Base-by-base conservation (phyloP, 2,888 invertebrate species). In the Archips xylosteana region DNA sequence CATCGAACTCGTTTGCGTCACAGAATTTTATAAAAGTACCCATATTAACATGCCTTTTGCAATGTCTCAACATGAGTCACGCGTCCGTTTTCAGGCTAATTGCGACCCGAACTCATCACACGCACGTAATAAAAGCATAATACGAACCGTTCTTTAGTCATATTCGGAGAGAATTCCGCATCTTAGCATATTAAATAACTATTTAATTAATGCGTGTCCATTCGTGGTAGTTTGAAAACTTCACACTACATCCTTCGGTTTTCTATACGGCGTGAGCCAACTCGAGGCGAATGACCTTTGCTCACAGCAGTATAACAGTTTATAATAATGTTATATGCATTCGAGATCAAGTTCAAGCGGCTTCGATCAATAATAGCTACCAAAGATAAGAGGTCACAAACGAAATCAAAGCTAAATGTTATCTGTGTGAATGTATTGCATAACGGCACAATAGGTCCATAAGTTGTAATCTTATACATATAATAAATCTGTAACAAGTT, bases 71-170 rank as follows among this genome's bases (percentile, higher is more conserved):
- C n/a, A 13, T 61, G 62, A 67, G 32, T 66, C 62, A 67, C 34
- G 4, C 34, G 71, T 6, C 60, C 36, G 66, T 42, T 67, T 32
- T 23, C 13, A 57, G 49, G 15, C 49, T 60, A 60, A 49, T 23
- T 61, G 61, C 66, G 51, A 39, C 9, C 5, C 51, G 3, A 51
- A 51, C 67, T 67, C 45, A 62, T 67, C 67, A 54, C 67, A 54
- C 45, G 34, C 12, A 34, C 42, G 32, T 67, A 67, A 42, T 54
- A 66, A 42, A 12, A 3, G n/a, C 5, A 36, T 36, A 36, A 36
- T 49, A 49, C 12, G 34, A 13, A 36, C n/a, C 42, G 54, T 32
- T 67, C 57, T 42, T 13, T 3, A 57, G 13, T 57, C 42, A 15
- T 42, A 66, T 54, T 39, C 4, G 12, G 36, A 15, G 1, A 32